phyloP scores from a whole-genome alignment of 2,888 invertebrate genomes.

The Pachliopta kotzebuea region DNA sequence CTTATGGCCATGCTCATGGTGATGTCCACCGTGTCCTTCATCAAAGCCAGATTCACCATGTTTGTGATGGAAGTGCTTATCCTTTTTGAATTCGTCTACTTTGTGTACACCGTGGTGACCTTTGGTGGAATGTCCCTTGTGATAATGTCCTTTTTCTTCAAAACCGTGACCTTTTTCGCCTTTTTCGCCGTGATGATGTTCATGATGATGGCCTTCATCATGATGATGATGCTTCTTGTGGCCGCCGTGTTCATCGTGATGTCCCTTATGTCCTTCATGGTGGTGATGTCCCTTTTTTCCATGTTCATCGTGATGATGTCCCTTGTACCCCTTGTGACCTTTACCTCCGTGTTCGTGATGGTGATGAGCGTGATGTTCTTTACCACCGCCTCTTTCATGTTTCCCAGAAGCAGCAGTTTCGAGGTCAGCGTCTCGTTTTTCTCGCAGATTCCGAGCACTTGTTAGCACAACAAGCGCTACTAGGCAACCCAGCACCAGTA shows the following conservation, averaged over 20 bases:
- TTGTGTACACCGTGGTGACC: conserved; percentile 92
- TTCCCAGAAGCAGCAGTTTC: conserved; percentile 71
- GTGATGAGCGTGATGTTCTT: conserved; percentile 82
- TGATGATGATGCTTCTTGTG: conserved; percentile 84
- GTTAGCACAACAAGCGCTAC: conserved; percentile 66
- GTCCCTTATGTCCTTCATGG: conserved; percentile 82
- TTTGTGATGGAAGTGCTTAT: conserved; percentile 92
- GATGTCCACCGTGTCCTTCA: conserved; percentile 88
- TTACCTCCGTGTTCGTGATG: conserved; percentile 84
- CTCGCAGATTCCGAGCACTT: conserved; percentile 62
- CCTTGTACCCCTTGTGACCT: conserved; percentile 85
- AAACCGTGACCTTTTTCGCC: conserved; percentile 81
- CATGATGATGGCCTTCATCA: conserved; percentile 82
- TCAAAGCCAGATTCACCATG: conserved; percentile 88
- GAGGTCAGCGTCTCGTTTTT: conserved; percentile 73
- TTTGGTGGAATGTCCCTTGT: conserved; percentile 91
- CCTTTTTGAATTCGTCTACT: conserved; percentile 90
- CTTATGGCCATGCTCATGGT: conserved; percentile 88
- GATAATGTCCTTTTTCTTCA: conserved; percentile 84
- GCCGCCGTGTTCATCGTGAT: conserved; percentile 81
- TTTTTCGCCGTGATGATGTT: conserved; percentile 83
- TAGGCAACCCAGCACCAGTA: conserved; percentile 53
- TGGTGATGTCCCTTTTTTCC: conserved; percentile 87
- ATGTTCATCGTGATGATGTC: conserved; percentile 83
- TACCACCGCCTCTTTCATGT: conserved; percentile 80